These are phyloP conservation scores for Sebastes hubbsi DNA, from an alignment of 2,797 vertebrate genomes.

Conservation along the genomic window DNA sequence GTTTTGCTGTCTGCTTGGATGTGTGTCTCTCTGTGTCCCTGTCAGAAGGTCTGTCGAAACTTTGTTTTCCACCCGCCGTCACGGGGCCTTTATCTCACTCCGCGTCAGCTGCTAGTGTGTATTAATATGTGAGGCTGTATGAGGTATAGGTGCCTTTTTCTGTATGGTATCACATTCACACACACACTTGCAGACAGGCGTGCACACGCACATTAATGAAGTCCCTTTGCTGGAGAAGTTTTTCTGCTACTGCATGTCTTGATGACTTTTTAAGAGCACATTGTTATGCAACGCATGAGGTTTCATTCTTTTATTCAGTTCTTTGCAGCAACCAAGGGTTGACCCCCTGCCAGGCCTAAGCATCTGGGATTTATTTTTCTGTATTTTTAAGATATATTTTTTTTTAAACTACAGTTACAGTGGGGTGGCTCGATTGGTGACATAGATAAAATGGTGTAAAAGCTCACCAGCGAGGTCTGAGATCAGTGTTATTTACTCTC, in stretches of 20 bases:
- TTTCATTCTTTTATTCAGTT: neutral
- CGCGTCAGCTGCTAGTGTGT: neutral
- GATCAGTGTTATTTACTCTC: too few species aligned
- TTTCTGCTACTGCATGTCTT: neutral
- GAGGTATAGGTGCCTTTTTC: neutral
- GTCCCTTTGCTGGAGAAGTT: neutral
- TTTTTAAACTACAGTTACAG: too few species aligned
- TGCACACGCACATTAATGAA: neutral
- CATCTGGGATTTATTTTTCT: too few species aligned
- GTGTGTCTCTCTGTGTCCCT: slow-evolving; percentile 47
- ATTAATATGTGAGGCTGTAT: neutral
- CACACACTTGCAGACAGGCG: neutral
- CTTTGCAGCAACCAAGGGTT: too few species aligned
- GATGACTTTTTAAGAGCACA: neutral
- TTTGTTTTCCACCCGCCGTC: slow-evolving; percentile 42
- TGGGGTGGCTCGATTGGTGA: too few species aligned
- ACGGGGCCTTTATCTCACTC: slow-evolving; percentile 27
- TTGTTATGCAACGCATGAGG: neutral
- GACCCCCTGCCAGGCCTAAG: too few species aligned
- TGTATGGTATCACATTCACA: neutral
- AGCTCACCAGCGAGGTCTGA: too few species aligned
- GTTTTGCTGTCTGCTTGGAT: slow-evolving; percentile 50
- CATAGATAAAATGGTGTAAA: too few species aligned
- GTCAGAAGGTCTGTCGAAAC: slow-evolving; percentile 57
- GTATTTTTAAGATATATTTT: too few species aligned